These are phyloP conservation scores for Antrozous pallidus DNA, from an alignment of 2,797 vertebrate genomes.

Conservation along the genomic window DNA sequence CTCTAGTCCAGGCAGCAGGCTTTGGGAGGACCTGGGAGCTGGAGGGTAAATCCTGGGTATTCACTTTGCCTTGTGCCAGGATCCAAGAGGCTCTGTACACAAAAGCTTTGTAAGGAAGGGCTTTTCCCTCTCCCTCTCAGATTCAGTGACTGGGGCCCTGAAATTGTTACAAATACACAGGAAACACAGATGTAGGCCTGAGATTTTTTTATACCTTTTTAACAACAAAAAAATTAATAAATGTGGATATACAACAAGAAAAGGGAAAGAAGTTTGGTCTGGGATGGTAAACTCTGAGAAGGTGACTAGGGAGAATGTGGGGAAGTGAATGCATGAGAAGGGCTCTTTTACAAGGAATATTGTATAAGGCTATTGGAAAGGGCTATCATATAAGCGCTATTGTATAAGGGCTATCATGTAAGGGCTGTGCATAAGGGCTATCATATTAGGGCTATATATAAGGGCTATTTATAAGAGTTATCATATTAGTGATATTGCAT, in stretches of 20 bases:
- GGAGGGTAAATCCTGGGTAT: background rate
- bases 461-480: too few species aligned
- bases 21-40: background rate
- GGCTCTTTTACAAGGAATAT: background rate
- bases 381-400: too few species aligned
- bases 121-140: background rate
- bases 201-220: background rate
- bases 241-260: background rate
- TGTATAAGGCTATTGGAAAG: background rate
- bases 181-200: background rate
- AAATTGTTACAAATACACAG: rapidly evolving
- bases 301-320: background rate
- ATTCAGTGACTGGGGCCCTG: background rate
- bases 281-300: background rate
- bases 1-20: too few species aligned
- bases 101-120: too few species aligned
- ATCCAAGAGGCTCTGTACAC: background rate
- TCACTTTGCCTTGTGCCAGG: background rate
- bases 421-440: too few species aligned
- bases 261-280: background rate
- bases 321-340: background rate
- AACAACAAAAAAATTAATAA: background rate
- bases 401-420: too few species aligned
- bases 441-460: too few species aligned
- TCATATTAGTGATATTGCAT: too few species aligned